Percentiles rank a stretch among this genome's conserved stretches.
phyloP scores from a whole-genome alignment of 2,797 vertebrate species.

The Cygnus olor region DNA sequence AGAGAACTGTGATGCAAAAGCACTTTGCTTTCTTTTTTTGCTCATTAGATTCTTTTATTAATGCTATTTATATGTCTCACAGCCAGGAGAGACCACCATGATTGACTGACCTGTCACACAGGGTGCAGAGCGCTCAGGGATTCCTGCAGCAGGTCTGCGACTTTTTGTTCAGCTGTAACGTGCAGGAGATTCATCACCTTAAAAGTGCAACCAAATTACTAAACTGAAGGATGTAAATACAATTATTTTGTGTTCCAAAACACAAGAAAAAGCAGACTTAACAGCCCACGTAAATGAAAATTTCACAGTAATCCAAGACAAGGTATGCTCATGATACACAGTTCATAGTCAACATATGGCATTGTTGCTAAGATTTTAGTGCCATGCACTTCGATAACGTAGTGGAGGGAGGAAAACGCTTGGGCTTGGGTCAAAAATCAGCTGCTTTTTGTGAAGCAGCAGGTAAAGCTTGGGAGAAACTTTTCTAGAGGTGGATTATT shows the following conservation, averaged over 20 bases:
- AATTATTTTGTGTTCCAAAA: background rate
- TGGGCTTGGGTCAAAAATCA: background rate
- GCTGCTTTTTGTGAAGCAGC: background rate
- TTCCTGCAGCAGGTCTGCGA: background rate
- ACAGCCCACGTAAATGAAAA: background rate
- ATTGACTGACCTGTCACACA: background rate
- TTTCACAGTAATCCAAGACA: background rate
- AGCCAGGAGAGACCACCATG: background rate
- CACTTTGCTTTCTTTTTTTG: background rate
- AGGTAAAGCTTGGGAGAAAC: background rate
- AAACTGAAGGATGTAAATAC: background rate
- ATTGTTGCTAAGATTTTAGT: background rate
- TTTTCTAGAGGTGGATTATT: background rate
- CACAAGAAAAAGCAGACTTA: background rate
- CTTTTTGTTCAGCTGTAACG: background rate
- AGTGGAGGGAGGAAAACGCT: background rate
- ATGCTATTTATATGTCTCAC: background rate
- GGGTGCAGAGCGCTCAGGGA: background rate
- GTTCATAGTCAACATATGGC: background rate
- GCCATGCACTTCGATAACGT: background rate
- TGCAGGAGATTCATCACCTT: background rate
- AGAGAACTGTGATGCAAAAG: background rate
- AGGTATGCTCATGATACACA: fast-evolving
- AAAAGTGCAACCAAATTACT: background rate
- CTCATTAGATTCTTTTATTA: background rate